phyloP scores from a whole-genome alignment of 1,140 invertebrate genomes.

The Cyclina sinensis region DNA sequence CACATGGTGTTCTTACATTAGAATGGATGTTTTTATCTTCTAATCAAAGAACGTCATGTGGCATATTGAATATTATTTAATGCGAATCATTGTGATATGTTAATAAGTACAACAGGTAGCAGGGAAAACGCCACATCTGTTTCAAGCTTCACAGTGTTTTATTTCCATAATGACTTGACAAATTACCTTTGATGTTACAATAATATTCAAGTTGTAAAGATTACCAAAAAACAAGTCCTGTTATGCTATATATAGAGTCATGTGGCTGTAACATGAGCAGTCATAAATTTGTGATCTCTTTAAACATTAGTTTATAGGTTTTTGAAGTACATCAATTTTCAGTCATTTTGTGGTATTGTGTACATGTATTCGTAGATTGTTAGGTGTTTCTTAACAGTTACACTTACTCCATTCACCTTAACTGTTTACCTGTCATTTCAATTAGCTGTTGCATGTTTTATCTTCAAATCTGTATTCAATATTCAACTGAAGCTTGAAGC shows the following conservation, averaged over 20 bases:
- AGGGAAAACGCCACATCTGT: not conserved
- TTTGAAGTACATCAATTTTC: constrained; percentile 1
- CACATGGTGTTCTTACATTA: too few species aligned
- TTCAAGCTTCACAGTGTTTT: constrained; percentile 11
- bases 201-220: not conserved
- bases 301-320: not conserved
- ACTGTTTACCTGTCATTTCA: too few species aligned
- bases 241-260: not conserved
- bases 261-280: not conserved
- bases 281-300: constrained; percentile 19
- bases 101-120: constrained; percentile 9
- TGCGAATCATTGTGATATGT: not conserved
- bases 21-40: too few species aligned
- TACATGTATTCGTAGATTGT: constrained; percentile 11
- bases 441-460: too few species aligned
- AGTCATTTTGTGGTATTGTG: constrained; percentile 8
- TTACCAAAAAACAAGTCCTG: not conserved
- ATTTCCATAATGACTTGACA: constrained; percentile 17
- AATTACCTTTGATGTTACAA: constrained; percentile 17
- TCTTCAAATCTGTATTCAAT: too few species aligned
- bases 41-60: too few species aligned
- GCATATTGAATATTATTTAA: not conserved
- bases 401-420: too few species aligned
- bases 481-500: too few species aligned
- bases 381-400: constrained; percentile 12